Evolutionary conservation across 2,797 vertebrate genomes (phyloP).

Genomic region (Trachurus trachurus): DNA sequence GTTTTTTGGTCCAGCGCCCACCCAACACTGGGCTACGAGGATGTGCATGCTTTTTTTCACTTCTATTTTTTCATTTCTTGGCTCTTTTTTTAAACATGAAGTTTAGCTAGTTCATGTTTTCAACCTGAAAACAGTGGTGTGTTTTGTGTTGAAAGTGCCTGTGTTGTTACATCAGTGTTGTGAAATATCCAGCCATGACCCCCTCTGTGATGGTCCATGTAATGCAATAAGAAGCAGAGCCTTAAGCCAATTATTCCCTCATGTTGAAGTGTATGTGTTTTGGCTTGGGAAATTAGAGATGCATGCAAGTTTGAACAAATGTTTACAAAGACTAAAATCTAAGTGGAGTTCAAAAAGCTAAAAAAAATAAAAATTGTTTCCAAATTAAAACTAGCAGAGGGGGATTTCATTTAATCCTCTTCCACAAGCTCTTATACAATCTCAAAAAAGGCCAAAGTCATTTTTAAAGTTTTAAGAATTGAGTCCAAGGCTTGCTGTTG

Average conservation of each 20-base stretch:
- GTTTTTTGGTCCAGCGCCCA: no score
- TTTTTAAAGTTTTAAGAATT: not conserved
- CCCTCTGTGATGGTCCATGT: conserved; percentile 40
- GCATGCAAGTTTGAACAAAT: not conserved
- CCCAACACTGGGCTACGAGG: no score
- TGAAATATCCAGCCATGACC: conserved; percentile 17
- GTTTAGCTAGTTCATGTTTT: not conserved
- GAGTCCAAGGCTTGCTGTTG: not conserved
- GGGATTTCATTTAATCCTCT: no score
- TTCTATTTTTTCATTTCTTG: no score
- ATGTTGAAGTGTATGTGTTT: conserved; percentile 59
- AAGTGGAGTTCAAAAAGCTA: not conserved
- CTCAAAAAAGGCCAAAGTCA: not conserved
- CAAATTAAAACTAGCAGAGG: not conserved
- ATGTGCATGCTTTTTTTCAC: no score
- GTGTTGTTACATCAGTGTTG: conserved; percentile 13
- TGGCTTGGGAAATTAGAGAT: conserved; percentile 43
- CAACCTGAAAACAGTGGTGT: not conserved
- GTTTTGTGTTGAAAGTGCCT: conserved; percentile 10
- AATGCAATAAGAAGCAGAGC: conserved; percentile 15
- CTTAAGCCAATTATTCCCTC: conserved; percentile 38
- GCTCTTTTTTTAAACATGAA: not conserved
- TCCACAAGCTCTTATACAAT: not conserved
- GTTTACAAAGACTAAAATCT: no score
- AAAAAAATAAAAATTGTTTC: not conserved